phyloP scores from a whole-genome alignment of 2,797 vertebrate genomes.

The Avahi laniger region DNA sequence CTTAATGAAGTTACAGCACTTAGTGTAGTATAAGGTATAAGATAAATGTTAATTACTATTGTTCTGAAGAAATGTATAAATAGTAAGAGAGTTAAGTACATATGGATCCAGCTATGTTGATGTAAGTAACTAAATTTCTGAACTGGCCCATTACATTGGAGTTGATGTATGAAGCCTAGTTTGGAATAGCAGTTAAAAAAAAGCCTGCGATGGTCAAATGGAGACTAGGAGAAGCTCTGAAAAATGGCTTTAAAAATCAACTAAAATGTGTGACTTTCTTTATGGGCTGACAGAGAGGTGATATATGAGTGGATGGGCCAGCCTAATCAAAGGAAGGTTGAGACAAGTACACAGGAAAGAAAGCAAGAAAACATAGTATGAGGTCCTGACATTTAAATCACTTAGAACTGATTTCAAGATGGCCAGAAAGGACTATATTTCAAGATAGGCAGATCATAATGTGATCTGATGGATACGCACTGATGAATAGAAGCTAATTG shows the following conservation, averaged over 20 bases:
- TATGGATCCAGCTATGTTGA: neutral
- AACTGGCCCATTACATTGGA: accelerated
- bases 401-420: neutral
- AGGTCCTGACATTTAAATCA: neutral
- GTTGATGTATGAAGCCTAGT: neutral
- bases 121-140: neutral
- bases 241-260: neutral
- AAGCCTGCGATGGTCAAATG: neutral
- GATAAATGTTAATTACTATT: neutral
- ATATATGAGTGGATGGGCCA: neutral
- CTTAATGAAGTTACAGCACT: neutral
- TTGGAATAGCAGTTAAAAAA: neutral
- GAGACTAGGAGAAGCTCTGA: neutral
- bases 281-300: neutral
- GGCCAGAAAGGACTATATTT: neutral
- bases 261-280: neutral
- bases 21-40: neutral
- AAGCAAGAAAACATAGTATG: neutral
- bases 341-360: neutral
- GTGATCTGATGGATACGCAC: neutral
- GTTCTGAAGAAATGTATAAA: neutral
- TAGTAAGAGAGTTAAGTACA: neutral
- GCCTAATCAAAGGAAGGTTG: neutral
- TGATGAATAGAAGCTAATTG: neutral
- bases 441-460: neutral